Conservation (phyloP, 2,797 vertebrate species). For the Ficedula albicollis region DNA sequence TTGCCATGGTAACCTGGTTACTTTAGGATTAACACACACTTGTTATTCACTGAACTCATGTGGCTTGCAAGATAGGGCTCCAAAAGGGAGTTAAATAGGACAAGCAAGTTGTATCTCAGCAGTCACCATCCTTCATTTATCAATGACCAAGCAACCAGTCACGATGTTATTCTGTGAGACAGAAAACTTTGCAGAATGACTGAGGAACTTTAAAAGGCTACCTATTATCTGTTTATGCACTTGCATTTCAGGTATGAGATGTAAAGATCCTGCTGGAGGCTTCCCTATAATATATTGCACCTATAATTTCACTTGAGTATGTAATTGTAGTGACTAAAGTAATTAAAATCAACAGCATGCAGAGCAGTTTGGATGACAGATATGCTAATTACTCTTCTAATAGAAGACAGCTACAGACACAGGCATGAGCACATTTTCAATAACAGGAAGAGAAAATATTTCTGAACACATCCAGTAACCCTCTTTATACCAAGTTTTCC, state of each 20-base stretch:
- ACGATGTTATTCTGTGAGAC: background rate
- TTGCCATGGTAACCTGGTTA: background rate
- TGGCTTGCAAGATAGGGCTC: background rate
- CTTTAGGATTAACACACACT: background rate
- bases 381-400: background rate
- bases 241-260: background rate
- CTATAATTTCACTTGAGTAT: background rate
- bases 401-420: background rate
- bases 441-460: background rate
- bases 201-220: background rate
- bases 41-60: background rate
- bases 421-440: background rate
- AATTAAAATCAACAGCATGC: constrained; percentile 1
- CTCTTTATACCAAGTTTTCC: background rate
- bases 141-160: background rate
- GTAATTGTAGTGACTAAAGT: background rate
- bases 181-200: background rate
- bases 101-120: background rate
- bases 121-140: background rate
- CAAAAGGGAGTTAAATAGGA: background rate
- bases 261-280: background rate
- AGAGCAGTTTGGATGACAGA: background rate
- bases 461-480: background rate
- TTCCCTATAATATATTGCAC: background rate
- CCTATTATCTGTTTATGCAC: background rate